Evolutionary conservation across 2,888 invertebrate genomes (phyloP), one percentile per base, ranked within the genome.

Genomic region (Amphipyra berbera): DNA sequence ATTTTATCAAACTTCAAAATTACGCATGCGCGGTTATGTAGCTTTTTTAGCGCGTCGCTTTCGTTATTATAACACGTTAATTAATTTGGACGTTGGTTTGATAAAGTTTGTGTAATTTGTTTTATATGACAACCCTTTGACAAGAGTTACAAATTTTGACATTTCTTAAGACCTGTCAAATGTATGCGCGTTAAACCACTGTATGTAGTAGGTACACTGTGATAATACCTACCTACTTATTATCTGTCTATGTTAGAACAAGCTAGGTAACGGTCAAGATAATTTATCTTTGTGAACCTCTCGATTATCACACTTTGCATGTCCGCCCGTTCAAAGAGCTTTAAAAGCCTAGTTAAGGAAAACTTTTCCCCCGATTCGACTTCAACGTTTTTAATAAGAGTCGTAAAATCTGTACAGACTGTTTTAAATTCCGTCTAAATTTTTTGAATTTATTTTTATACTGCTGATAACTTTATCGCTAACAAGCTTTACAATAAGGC

Each of bases 311-410:
- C 78, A 68, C 82, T 85, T 81, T 82, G 78, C 79, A 76, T 77
- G 65, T 75, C 72, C 61, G 61, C 56, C 67, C 73, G 74, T 78
- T 79, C 80, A 82, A 82, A 84, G 73, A 74, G 70, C 79, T 81
- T 79, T 79, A 81, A 85, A 85, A 81, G 79, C 78, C 78, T 81
- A 81, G 79, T 82, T 85, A 79, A 76, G 79, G 70, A 79, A 73
- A 81, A 83, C 76, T 82, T 82, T 76, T 73, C 60, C 72, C 63
- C 64, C 74, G 50, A 42, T 61, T 50, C 61, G 45, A 53, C 69
- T 79, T 77, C 65, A 78, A 78, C 65, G 71, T 78, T 82, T 82
- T 84, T 80, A 82, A 81, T 79, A 81, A 73, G 69, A 75, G 68
- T 76, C 68, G 64, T 72, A 65, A 81, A 78, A 74, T 80, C 70